These are phyloP conservation scores for Proterorhinus semilunaris DNA, from an alignment of 2,113 vertebrate species.

Conservation along the genomic window DNA sequence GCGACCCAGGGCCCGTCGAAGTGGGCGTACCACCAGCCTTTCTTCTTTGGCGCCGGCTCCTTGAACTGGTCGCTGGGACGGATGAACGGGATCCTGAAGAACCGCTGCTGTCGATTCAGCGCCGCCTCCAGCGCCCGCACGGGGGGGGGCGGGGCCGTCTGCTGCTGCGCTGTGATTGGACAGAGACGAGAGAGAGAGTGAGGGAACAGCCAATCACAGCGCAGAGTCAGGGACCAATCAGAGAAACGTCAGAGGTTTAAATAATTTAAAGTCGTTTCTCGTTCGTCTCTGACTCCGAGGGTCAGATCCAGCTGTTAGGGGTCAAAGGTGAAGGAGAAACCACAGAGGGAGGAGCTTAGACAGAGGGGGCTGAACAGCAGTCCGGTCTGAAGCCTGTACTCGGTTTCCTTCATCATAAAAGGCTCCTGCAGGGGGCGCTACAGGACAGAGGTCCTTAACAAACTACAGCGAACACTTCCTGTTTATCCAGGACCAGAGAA, in stretches of 20 bases:
- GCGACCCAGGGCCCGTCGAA: conserved; percentile 98
- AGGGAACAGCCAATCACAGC: neutral
- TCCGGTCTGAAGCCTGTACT: too few relatives aligned
- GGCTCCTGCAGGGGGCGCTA: too few relatives aligned
- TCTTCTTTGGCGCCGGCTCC: conserved; percentile 91
- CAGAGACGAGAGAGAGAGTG: neutral
- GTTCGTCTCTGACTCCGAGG: too few relatives aligned
- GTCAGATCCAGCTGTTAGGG: neutral
- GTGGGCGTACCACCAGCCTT: conserved; percentile 99
- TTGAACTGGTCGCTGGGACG: conserved; percentile 93
- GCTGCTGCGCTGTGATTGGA: conserved; percentile 83
- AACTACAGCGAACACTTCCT: too few relatives aligned
- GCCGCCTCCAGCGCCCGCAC: conserved; percentile 84
- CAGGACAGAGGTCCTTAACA: too few relatives aligned
- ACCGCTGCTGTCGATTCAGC: conserved; percentile 89
- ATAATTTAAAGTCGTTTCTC: too few relatives aligned
- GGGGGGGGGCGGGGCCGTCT: conserved; percentile 82
- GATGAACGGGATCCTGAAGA: conserved; percentile 97
- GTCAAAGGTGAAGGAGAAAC: neutral
- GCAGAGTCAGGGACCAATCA: neutral
- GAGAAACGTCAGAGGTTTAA: neutral
- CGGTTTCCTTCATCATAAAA: too few relatives aligned
- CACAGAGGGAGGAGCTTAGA: too few relatives aligned
- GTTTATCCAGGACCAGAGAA: too few relatives aligned
- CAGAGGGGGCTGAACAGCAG: too few relatives aligned